Percentiles rank a stretch among this genome's conserved stretches.
Conservation (phyloP, 2,797 vertebrate genomes). For the Platyrinchus mystaceus region DNA sequence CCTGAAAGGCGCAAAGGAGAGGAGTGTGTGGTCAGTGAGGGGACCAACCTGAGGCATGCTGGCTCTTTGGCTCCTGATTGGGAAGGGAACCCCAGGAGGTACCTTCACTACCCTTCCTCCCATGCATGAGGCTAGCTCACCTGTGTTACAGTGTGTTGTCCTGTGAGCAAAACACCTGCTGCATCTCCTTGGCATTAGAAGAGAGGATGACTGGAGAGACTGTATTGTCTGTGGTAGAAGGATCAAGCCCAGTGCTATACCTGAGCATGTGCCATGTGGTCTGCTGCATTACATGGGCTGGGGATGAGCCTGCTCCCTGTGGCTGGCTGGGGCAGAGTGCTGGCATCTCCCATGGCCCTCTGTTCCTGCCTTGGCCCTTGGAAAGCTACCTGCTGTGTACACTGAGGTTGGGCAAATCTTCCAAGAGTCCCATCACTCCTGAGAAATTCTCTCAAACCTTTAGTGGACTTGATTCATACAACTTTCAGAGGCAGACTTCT, state of each 20-base stretch:
- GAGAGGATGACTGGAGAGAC: background rate
- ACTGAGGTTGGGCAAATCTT: background rate
- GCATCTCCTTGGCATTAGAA: background rate
- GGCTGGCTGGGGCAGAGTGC: rapidly evolving
- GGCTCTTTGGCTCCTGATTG: background rate
- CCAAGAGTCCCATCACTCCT: background rate
- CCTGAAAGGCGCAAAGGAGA: background rate
- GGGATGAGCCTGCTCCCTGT: background rate
- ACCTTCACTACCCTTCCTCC: background rate
- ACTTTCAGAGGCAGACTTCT: background rate
- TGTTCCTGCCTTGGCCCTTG: background rate
- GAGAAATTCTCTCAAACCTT: background rate
- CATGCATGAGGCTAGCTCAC: background rate
- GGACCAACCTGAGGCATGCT: rapidly evolving
- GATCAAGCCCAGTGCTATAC: background rate
- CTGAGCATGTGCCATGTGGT: background rate
- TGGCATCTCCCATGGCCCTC: background rate
- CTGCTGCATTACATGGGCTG: background rate
- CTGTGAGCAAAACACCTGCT: background rate
- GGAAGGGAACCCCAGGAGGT: background rate
- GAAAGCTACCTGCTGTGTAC: rapidly evolving
- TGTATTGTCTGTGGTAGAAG: background rate
- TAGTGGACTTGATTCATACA: background rate
- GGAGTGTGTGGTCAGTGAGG: rapidly evolving
- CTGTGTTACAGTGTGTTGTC: background rate